Conservation (phyloP, 92 coral and sea anemone species). For the Epizoanthus fatuus region DNA sequence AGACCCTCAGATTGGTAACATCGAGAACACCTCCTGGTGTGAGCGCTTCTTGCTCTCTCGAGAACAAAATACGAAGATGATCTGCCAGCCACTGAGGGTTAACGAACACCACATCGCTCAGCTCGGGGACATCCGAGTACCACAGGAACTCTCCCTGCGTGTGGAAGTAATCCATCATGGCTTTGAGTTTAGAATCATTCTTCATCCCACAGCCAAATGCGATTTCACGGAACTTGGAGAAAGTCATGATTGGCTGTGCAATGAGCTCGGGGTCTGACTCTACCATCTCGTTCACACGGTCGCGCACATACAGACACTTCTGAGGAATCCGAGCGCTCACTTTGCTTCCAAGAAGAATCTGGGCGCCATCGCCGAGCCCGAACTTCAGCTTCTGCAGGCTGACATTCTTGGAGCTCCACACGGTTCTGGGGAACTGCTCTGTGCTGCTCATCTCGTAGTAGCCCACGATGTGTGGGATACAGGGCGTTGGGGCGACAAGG, state of each 20-base stretch:
- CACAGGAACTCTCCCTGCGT: constrained; percentile 94
- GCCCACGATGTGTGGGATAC: constrained; percentile 90
- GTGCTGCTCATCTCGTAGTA: constrained; percentile 91
- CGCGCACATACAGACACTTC: constrained; percentile 89
- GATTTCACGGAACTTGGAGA: constrained; percentile 75
- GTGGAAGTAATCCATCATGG: constrained; percentile 88
- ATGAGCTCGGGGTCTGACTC: constrained; percentile 72
- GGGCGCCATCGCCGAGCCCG: constrained; percentile 80
- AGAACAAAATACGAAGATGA: constrained; percentile 70
- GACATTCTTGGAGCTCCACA: constrained; percentile 79
- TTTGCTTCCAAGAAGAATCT: constrained; percentile 75
- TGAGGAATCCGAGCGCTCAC: constrained; percentile 91
- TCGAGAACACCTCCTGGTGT: constrained; percentile 76
- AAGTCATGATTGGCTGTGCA: constrained; percentile 84
- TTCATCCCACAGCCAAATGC: constrained; percentile 91
- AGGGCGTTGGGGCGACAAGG: constrained; percentile 65
- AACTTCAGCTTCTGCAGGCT: constrained; percentile 86
- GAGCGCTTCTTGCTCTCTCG: constrained; percentile 64
- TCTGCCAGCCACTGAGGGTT: constrained; percentile 86
- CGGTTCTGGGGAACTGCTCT: constrained; percentile 78
- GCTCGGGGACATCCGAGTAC: constrained; percentile 86
- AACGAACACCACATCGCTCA: constrained; percentile 79
- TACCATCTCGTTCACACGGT: constrained; percentile 81
- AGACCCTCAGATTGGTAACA: constrained; percentile 67
- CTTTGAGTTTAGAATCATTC: constrained; percentile 86